Conservation (phyloP, 2,797 vertebrate genomes). For the Saxicola maurus region DNA sequence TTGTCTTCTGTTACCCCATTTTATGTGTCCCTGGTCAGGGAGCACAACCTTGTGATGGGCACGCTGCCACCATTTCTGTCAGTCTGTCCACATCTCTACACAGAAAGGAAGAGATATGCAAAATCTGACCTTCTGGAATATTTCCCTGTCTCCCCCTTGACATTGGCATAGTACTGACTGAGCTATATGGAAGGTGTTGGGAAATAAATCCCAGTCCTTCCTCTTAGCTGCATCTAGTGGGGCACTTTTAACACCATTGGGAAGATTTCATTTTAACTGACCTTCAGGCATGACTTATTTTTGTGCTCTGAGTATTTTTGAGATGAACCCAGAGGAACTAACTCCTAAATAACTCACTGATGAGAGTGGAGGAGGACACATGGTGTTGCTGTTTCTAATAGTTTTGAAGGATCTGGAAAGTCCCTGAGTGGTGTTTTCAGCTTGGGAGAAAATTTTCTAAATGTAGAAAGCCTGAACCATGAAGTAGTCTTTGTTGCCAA, state of each 20-base stretch:
- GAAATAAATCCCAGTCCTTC: background rate
- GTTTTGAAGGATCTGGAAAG: slow-evolving; percentile 9
- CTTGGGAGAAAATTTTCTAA: slow-evolving; percentile 27
- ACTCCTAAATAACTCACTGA: slow-evolving; percentile 46
- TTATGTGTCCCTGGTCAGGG: background rate
- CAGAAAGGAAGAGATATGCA: background rate
- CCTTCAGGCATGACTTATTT: slow-evolving; percentile 44
- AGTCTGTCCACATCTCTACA: background rate
- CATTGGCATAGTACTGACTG: background rate
- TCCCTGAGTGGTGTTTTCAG: background rate
- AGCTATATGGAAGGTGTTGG: background rate
- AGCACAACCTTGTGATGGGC: background rate
- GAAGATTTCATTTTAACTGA: slow-evolving; percentile 30
- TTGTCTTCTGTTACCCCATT: background rate
- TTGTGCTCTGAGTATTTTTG: slow-evolving; percentile 41
- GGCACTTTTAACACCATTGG: background rate
- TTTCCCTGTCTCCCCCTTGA: background rate
- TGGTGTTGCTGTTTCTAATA: slow-evolving; percentile 1
- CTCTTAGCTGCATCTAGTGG: background rate
- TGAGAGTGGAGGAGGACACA: slow-evolving; percentile 25
- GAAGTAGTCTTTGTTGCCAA: background rate
- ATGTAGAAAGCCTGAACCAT: background rate
- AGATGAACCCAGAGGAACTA: slow-evolving; percentile 43
- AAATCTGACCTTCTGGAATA: background rate
- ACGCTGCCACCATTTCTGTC: background rate